Evolutionary conservation across 2,888 invertebrate genomes (phyloP).

Genomic region (Atrina japonica): DNA sequence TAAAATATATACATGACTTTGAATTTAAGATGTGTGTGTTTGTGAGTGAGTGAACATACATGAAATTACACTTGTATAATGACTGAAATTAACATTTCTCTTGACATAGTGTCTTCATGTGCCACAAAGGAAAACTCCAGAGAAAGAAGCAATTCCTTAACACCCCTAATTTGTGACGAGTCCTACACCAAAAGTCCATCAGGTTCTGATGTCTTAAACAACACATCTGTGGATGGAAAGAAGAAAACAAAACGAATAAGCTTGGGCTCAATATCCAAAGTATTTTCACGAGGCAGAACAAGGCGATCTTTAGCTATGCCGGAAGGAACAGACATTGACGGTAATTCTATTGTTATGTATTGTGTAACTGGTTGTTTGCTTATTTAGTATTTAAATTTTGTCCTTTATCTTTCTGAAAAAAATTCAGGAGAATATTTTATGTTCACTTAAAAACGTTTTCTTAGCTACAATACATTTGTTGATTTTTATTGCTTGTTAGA

Average conservation of each 20-base stretch:
- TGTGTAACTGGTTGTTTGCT: too few species aligned
- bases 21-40: too few species aligned
- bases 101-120: constrained; percentile 59
- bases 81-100: too few species aligned
- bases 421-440: too few species aligned
- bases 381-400: too few species aligned
- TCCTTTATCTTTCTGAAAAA: too few species aligned
- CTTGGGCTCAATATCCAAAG: constrained; percentile 69
- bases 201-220: constrained; percentile 44
- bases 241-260: constrained; percentile 70
- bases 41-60: too few species aligned
- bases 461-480: too few species aligned
- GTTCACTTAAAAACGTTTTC: too few species aligned
- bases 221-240: constrained; percentile 50
- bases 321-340: constrained; percentile 60
- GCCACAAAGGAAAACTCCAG: constrained; percentile 56
- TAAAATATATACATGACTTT: too few species aligned
- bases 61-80: too few species aligned
- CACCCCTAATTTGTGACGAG: constrained; percentile 55
- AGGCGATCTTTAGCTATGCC: constrained; percentile 73
- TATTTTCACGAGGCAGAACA: constrained; percentile 68
- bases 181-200: constrained; percentile 34
- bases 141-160: constrained; percentile 54
- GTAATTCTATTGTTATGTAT: constrained; percentile 43
- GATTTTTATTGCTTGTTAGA: too few species aligned